These are phyloP conservation scores for Erpobdella octoculata DNA, from an alignment of 2,888 invertebrate species.

Conservation along the genomic window DNA sequence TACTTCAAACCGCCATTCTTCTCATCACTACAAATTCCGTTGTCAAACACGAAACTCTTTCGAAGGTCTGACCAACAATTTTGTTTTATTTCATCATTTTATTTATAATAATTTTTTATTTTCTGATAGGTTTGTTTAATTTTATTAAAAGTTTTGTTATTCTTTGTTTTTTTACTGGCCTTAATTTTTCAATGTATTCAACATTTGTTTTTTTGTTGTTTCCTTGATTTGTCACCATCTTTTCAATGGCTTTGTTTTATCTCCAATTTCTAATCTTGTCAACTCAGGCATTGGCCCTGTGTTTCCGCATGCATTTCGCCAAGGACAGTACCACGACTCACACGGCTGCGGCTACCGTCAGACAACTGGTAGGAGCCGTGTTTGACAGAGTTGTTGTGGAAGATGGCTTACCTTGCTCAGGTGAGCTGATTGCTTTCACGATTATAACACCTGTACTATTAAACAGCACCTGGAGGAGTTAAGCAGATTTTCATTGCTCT, in stretches of 20 bases:
- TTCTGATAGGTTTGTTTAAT: too few relatives aligned
- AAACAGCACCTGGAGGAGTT: not conserved
- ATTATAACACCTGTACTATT: too few relatives aligned
- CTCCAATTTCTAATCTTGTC: not conserved
- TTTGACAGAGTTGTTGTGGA: conserved; percentile 55
- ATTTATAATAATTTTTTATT: too few relatives aligned
- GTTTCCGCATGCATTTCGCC: conserved; percentile 89
- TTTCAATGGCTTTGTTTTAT: not conserved
- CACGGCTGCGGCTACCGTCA: conserved; percentile 92
- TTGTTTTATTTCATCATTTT: not conserved
- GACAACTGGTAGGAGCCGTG: conserved; percentile 79
- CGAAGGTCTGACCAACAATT: conserved; percentile 63
- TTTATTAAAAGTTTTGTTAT: too few relatives aligned
- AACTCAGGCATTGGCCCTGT: conserved; percentile 76
- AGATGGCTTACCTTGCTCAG: conserved; percentile 45
- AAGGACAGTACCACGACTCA: conserved; percentile 81
- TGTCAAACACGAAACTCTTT: conserved; percentile 85
- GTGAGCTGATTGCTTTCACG: conserved; percentile 36
- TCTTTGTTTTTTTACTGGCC: too few relatives aligned
- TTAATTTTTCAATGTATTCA: too few relatives aligned
- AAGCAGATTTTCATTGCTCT: not conserved
- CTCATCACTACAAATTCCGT: conserved; percentile 88
- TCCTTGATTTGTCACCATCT: too few relatives aligned
- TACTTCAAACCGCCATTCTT: conserved; percentile 87
- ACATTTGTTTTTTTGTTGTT: too few relatives aligned